phyloP scores from a whole-genome alignment of 2,888 invertebrate species.

The Spatulosminthurus flaviceps region DNA sequence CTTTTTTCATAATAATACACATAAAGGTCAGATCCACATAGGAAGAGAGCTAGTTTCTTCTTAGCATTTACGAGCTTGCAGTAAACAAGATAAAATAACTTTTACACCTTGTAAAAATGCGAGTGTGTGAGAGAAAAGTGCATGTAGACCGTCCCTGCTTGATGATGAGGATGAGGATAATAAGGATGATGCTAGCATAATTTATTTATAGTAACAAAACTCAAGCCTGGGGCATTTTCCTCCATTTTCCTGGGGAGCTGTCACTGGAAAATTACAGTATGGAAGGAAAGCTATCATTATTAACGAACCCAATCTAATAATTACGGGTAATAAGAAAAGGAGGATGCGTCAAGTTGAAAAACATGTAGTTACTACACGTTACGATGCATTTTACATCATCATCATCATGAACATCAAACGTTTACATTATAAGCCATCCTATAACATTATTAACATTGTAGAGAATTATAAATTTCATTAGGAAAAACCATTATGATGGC shows the following conservation, averaged over 20 bases:
- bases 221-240: conserved; percentile 21
- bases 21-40: not conserved
- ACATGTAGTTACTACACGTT: not conserved
- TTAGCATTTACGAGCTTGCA: too few species aligned
- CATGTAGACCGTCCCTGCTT: too few species aligned
- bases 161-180: too few species aligned
- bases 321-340: conserved; percentile 18
- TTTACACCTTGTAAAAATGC: too few species aligned
- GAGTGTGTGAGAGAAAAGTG: too few species aligned
- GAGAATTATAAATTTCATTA: too few species aligned
- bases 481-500: too few species aligned
- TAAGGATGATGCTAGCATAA: not conserved
- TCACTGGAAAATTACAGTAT: conserved; percentile 28
- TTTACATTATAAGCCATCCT: not conserved
- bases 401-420: not conserved
- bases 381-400: not conserved
- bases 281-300: conserved; percentile 37
- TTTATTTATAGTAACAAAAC: conserved; percentile 1
- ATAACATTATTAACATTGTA: too few species aligned
- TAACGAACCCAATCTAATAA: conserved; percentile 44
- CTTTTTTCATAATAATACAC: not conserved
- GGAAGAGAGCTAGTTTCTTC: too few species aligned
- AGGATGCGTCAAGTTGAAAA: not conserved
- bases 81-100: too few species aligned
- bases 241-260: too few species aligned